Percentiles rank a stretch among this genome's conserved stretches.
phyloP scores from a whole-genome alignment of 2,113 vertebrate genomes.

The Rynchops niger region DNA sequence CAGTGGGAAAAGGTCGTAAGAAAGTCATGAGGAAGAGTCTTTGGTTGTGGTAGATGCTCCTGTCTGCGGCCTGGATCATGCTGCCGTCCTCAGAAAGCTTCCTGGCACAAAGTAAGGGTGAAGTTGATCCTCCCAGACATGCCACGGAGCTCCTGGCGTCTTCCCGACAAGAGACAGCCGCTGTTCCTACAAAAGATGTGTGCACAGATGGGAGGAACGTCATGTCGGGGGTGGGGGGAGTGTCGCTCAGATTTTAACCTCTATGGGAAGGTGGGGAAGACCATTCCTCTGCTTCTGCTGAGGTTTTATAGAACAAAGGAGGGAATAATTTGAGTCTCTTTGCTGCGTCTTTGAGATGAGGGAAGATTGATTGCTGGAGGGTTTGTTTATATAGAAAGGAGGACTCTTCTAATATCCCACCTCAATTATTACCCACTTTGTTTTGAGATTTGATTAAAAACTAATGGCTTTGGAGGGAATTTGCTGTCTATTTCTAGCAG shows the following conservation, averaged over 20 bases:
- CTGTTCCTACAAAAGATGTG: rapidly evolving
- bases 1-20: neutral
- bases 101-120: neutral
- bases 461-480: neutral
- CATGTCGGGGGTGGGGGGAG: rapidly evolving
- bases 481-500: neutral
- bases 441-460: neutral
- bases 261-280: neutral
- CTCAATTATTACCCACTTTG: neutral
- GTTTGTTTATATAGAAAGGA: neutral
- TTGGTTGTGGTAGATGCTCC: neutral
- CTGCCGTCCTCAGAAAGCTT: neutral
- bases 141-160: neutral
- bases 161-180: neutral
- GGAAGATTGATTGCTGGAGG: neutral
- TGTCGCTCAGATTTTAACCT: neutral
- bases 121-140: neutral
- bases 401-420: neutral
- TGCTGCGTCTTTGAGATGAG: neutral
- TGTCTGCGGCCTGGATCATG: neutral
- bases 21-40: neutral
- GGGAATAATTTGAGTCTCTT: neutral
- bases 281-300: neutral
- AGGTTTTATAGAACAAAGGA: neutral
- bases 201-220: too few relatives aligned